Conservation (phyloP, 2,797 vertebrate species). For the Valencia hispanica region DNA sequence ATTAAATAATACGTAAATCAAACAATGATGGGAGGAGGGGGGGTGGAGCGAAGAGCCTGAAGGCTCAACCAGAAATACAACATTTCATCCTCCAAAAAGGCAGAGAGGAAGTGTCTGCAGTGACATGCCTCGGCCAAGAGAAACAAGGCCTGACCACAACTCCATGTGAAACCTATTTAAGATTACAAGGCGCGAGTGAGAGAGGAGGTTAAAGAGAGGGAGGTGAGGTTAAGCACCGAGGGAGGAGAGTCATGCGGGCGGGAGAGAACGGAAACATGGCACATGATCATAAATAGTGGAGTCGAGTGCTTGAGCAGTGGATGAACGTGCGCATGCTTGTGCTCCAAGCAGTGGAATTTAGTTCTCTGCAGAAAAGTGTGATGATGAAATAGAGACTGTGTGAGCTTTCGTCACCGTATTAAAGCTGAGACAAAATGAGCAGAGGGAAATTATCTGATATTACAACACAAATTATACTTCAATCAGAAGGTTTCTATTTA, state of each 20-base stretch:
- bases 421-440: constrained; percentile 39
- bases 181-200: constrained; percentile 79
- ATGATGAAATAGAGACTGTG: constrained; percentile 49
- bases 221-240: constrained; percentile 57
- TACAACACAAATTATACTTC: not conserved
- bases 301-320: constrained; percentile 25
- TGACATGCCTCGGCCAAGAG: constrained; percentile 85
- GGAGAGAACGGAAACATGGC: constrained; percentile 68
- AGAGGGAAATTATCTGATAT: not conserved
- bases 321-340: constrained; percentile 43
- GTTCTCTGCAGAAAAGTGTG: constrained; percentile 47
- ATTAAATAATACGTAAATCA: constrained; percentile 94
- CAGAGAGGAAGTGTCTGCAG: constrained; percentile 88
- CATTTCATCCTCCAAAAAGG: constrained; percentile 87
- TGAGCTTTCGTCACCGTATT: constrained; percentile 19
- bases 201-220: constrained; percentile 40
- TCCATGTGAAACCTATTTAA: constrained; percentile 91
- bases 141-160: constrained; percentile 90
- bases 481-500: not conserved
- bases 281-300: constrained; percentile 69
- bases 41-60: constrained; percentile 34
- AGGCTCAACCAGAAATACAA: constrained; percentile 86
- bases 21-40: constrained; percentile 70
- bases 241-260: constrained; percentile 58
- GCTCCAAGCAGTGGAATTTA: constrained; percentile 54